Conservation (phyloP, 2,888 invertebrate genomes). For the Xylophagus ater region DNA sequence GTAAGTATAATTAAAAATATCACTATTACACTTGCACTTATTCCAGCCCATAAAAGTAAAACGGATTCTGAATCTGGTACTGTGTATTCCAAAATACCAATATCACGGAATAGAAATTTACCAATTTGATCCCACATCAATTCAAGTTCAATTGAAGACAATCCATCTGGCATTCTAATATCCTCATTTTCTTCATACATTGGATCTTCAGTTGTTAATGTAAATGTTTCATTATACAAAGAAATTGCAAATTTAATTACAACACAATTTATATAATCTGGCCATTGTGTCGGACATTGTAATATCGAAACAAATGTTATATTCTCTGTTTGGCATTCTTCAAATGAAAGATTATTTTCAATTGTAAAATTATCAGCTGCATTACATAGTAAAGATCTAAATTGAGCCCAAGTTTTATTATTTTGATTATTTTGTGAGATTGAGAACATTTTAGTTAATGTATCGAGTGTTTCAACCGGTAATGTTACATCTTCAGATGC, state of each 20-base stretch:
- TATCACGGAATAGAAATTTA: constrained; percentile 6
- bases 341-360: constrained; percentile 9
- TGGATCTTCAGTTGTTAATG: constrained; percentile 12
- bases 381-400: constrained; percentile 16
- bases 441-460: constrained; percentile 13
- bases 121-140: constrained; percentile 19
- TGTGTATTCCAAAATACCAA: constrained; percentile 16
- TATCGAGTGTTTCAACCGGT: constrained; percentile 15
- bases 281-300: constrained; percentile 19
- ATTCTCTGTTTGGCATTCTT: constrained; percentile 16
- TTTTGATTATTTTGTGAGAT: constrained; percentile 15
- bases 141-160: constrained; percentile 11
- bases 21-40: constrained; percentile 16
- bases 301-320: constrained; percentile 19
- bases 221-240: constrained; percentile 10
- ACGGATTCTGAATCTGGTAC: constrained; percentile 15
- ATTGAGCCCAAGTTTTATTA: constrained; percentile 17
- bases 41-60: constrained; percentile 19
- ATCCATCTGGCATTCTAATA: constrained; percentile 16
- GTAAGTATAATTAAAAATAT: constrained; percentile 17
- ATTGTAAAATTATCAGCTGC: constrained; percentile 16
- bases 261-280: constrained; percentile 18
- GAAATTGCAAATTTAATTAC: constrained; percentile 18
- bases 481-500: constrained; percentile 17
- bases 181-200: constrained; percentile 15